Evolutionary conservation across 2,113 vertebrate species (phyloP), one percentile per base, ranked within the genome.

Genomic region (Dromiciops gliroides): DNA sequence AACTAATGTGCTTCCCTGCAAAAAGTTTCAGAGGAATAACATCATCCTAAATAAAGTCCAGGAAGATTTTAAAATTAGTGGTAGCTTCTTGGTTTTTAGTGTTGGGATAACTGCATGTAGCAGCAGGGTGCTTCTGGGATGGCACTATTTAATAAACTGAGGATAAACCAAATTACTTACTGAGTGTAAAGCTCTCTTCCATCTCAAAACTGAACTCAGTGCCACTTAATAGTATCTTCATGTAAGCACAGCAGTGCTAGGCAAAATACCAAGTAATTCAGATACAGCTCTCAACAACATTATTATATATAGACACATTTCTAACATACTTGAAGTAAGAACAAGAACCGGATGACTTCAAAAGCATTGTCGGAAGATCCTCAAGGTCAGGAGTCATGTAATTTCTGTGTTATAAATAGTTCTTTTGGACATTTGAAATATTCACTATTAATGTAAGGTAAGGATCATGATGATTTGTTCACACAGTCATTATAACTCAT

Each of bases 251-350:
- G 37, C 83, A 97, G n/a, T 0, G 0, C 92, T 51, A 56, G 75
- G 28, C 93, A 97, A 93, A 94, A 97, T 67, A 75, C 52, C 90
- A 92, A 95, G 93, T 92, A 97, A 97, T 95, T 97, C 91, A 95
- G 97, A 97, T 90, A 95, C 96, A 93, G 56, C 22, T 60, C 89
- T 96, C 93, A 51, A 56, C 92, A 52, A 93, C 88, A 95, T 95
- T 83, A 44, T 89, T 97, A 93, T 97, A 96, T 97, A 97, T 96
- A 97, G 95, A 95, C 94, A 95, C 95, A 97, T 97, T 95, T 96
- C 94, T 97, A 92, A 97, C 94, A 97, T 97, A 95, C 91, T 95
- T 97, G 96, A 98, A 97, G 96, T 94, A 96, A 94, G 95, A 93
- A 97, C 92, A 95, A 95, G 97, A 94, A 97, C 93, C 92, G 96